Percentiles rank a stretch among this genome's conserved stretches.
phyloP scores from a whole-genome alignment of 2,888 invertebrate genomes.

The Drosophila anceps region DNA sequence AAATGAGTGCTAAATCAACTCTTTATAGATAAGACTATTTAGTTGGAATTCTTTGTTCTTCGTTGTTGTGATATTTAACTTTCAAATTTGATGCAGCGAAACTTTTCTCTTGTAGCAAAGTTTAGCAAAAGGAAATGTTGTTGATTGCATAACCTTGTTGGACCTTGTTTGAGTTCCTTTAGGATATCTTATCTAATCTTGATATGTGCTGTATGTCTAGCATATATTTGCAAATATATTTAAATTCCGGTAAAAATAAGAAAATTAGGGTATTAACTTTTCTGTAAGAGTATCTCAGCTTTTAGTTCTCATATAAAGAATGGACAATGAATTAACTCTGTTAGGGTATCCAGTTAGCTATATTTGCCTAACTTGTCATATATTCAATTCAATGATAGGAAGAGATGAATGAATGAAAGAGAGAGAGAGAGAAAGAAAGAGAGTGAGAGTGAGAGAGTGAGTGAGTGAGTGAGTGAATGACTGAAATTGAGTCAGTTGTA shows the following conservation, averaged over 20 bases:
- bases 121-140: background rate
- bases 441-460: background rate
- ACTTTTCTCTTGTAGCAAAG: background rate
- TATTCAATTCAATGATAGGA: background rate
- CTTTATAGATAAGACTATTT: background rate
- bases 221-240: background rate
- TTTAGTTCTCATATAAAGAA: background rate
- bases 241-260: background rate
- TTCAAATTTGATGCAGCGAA: background rate
- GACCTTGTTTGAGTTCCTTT: background rate
- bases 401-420: background rate
- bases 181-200: constrained; percentile 2
- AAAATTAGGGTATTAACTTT: background rate
- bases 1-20: background rate
- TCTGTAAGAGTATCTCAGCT: background rate
- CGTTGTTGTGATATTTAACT: background rate
- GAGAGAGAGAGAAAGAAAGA: background rate
- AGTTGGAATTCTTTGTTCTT: background rate
- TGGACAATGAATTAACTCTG: background rate
- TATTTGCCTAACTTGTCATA: background rate
- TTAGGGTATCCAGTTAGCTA: background rate
- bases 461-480: background rate
- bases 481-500: background rate
- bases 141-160: background rate
- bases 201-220: background rate